Evolutionary conservation across 2,113 vertebrate species (phyloP).

Genomic region (Eurystomus gularis): DNA sequence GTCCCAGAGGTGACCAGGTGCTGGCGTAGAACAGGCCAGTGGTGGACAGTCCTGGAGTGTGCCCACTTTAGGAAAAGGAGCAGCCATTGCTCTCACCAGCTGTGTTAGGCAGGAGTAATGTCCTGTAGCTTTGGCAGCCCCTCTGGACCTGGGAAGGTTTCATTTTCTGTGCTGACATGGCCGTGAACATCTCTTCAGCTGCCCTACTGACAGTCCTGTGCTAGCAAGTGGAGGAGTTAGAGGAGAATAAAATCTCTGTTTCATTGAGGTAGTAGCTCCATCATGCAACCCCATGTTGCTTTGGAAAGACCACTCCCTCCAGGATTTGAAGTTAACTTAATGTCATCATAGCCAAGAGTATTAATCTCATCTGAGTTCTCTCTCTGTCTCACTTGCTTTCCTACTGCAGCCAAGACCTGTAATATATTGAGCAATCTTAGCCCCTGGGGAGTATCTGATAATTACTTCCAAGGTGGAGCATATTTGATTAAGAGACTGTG

Average conservation of each 20-base stretch:
- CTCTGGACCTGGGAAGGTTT: neutral
- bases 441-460: conserved; percentile 68
- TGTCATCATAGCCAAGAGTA: neutral
- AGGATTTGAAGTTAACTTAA: neutral
- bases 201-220: neutral
- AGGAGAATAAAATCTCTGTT: neutral
- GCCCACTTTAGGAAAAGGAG: fast-evolving
- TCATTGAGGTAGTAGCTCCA: neutral
- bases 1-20: neutral
- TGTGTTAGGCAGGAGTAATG: neutral
- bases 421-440: conserved; percentile 59
- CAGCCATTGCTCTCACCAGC: neutral
- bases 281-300: neutral
- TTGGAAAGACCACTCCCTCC: neutral
- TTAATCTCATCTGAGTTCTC: conserved; percentile 31
- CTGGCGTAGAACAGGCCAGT: neutral
- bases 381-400: conserved; percentile 7
- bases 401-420: neutral
- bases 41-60: neutral
- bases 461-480: conserved; percentile 73
- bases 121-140: fast-evolving
- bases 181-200: neutral
- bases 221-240: neutral
- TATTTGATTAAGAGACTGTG: conserved; percentile 72
- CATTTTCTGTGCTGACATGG: neutral